These are phyloP conservation scores for Ovis aries DNA, from an alignment of 2,113 vertebrate genomes.

Conservation along the genomic window DNA sequence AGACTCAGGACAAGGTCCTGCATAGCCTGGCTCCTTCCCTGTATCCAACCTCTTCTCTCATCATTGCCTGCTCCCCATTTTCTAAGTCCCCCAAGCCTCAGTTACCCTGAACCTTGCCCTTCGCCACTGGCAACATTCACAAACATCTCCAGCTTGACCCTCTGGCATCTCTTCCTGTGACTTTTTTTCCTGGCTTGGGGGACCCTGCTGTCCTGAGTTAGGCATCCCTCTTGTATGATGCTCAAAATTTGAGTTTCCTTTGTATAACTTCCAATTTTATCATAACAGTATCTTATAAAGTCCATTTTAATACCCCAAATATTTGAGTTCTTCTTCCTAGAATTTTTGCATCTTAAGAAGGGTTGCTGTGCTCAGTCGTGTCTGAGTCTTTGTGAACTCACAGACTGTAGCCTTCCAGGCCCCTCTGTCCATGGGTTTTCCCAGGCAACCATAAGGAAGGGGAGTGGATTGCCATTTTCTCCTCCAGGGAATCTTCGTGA, in stretches of 20 bases:
- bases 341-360: not conserved
- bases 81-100: not conserved
- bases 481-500: not conserved
- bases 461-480: not conserved
- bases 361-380: not conserved
- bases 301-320: not conserved
- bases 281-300: not conserved
- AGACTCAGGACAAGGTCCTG: not conserved
- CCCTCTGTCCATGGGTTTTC: not conserved
- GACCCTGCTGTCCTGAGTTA: not conserved
- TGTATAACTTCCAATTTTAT: not conserved
- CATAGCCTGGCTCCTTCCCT: not conserved
- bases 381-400: not conserved
- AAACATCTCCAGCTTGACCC: rapidly evolving
- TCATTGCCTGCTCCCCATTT: not conserved
- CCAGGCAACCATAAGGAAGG: not conserved
- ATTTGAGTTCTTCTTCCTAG: not conserved
- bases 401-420: not conserved
- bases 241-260: not conserved
- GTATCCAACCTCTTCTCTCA: not conserved
- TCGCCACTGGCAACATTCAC: not conserved
- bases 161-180: not conserved
- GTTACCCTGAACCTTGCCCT: not conserved
- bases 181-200: not conserved
- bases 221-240: not conserved